Evolutionary conservation across 2,113 vertebrate species (phyloP).

Genomic region (Anarhynchus alexandrinus): DNA sequence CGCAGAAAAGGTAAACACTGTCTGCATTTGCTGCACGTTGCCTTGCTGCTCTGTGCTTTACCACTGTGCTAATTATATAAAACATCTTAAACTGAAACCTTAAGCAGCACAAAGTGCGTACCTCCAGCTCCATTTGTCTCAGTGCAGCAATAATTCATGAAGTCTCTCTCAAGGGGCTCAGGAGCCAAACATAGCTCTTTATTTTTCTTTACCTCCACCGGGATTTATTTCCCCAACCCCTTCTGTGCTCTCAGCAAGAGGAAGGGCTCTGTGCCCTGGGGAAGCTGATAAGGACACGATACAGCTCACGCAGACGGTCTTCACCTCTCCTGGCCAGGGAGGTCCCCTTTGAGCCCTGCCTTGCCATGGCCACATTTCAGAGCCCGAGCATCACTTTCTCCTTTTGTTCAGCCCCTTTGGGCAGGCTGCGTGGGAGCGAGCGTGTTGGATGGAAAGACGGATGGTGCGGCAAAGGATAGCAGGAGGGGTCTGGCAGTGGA

Average conservation of each 20-base stretch:
- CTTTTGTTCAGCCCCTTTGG: background rate
- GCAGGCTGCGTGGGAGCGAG: background rate
- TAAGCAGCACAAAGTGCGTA: rapidly evolving
- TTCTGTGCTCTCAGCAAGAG: background rate
- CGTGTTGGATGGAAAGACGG: background rate
- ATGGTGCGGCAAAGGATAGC: background rate
- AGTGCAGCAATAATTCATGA: background rate
- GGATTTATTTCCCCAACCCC: background rate
- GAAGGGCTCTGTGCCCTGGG: background rate
- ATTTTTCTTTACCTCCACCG: background rate
- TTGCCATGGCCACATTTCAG: background rate
- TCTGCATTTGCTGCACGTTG: background rate
- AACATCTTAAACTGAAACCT: background rate
- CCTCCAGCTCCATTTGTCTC: background rate
- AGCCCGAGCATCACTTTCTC: background rate
- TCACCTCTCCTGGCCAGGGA: background rate
- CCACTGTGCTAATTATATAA: background rate
- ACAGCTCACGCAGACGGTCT: background rate
- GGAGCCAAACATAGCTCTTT: background rate
- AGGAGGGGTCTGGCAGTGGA: background rate
- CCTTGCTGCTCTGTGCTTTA: background rate
- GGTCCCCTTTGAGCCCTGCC: background rate
- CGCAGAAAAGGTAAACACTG: background rate
- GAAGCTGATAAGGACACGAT: background rate
- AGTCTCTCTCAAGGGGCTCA: background rate